These are phyloP conservation scores for Physella acuta DNA, from an alignment of 1,140 invertebrate genomes.

Conservation along the genomic window DNA sequence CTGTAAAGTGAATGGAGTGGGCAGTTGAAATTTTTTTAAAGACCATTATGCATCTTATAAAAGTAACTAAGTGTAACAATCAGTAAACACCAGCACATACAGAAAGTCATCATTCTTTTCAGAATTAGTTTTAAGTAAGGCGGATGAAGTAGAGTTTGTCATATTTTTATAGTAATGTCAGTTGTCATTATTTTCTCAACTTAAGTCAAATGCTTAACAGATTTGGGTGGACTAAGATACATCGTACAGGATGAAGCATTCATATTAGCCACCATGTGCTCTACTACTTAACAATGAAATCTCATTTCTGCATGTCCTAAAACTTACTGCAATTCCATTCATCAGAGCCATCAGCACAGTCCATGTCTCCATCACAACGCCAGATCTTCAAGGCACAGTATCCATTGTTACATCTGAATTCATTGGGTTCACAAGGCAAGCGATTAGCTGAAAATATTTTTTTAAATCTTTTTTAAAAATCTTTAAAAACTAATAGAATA, in stretches of 20 bases:
- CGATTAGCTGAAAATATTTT: too few relatives aligned
- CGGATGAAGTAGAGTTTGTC: neutral
- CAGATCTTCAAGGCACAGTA: conserved; percentile 45
- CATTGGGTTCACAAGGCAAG: conserved; percentile 33
- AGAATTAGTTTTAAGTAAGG: neutral
- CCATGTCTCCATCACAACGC: conserved; percentile 45
- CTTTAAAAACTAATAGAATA: too few relatives aligned
- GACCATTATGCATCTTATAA: too few relatives aligned
- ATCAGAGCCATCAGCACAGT: conserved; percentile 46
- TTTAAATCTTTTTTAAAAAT: too few relatives aligned
- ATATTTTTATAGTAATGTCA: neutral
- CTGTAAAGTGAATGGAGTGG: too few relatives aligned
- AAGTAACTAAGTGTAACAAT: too few relatives aligned
- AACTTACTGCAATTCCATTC: conserved; percentile 42
- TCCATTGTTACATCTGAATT: conserved; percentile 39
- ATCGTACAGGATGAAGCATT: neutral
- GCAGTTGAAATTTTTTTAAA: too few relatives aligned
- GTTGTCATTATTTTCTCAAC: neutral
- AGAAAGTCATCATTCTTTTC: too few relatives aligned
- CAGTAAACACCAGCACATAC: too few relatives aligned
- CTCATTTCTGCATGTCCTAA: neutral
- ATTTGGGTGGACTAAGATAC: neutral
- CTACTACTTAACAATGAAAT: neutral
- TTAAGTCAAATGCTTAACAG: neutral
- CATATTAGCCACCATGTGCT: neutral